phyloP scores from a whole-genome alignment of 2,888 invertebrate species.

The Esperia sulphurella region DNA sequence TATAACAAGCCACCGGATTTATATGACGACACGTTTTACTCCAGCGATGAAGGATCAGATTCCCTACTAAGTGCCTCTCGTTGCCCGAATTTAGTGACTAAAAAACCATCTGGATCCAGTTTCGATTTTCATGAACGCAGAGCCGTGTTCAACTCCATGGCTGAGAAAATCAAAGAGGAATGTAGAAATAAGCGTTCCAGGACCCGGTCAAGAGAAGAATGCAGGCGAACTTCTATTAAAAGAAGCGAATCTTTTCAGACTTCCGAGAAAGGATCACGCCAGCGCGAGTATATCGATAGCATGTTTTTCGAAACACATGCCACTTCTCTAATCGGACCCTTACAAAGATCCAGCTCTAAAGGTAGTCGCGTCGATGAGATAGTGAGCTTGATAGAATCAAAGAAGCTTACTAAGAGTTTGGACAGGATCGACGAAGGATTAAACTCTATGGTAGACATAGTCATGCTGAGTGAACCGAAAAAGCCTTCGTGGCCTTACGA shows the following conservation, averaged over 20 bases:
- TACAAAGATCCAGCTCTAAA: constrained; percentile 55
- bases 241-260: constrained; percentile 73
- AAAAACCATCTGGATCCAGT: constrained; percentile 52
- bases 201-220: constrained; percentile 61
- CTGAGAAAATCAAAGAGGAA: constrained; percentile 70
- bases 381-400: constrained; percentile 78
- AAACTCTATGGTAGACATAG: constrained; percentile 85
- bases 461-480: constrained; percentile 80
- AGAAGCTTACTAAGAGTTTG: constrained; percentile 85
- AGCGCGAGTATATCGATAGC: constrained; percentile 78
- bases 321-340: constrained; percentile 42
- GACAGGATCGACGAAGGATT: constrained; percentile 88
- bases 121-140: constrained; percentile 76
- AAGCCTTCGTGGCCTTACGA: constrained; percentile 64
- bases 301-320: constrained; percentile 76
- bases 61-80: constrained; percentile 83
- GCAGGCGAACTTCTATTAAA: constrained; percentile 54
- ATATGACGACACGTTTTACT: constrained; percentile 79
- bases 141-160: constrained; percentile 77
- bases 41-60: constrained; percentile 85
- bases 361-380: constrained; percentile 70
- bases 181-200: constrained; percentile 49
- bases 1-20: constrained; percentile 73
- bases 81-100: constrained; percentile 56
- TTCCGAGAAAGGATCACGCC: constrained; percentile 64